Conservation (phyloP, 2,113 vertebrate species). For the Gasterosteus aculeatus region DNA sequence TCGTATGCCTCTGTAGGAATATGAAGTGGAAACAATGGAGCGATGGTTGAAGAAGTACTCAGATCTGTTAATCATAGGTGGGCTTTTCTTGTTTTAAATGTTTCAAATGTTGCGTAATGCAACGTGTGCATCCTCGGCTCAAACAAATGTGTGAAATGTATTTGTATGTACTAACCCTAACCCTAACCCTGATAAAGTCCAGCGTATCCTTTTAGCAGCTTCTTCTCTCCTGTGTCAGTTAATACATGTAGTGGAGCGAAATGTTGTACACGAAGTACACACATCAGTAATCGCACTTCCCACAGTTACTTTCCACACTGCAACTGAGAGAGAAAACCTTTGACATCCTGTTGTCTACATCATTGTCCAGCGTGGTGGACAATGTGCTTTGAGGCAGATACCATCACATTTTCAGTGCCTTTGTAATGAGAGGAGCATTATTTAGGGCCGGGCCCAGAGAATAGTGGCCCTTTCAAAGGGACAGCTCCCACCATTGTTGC, state of each 20-base stretch:
- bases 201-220: not conserved
- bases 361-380: constrained; percentile 65
- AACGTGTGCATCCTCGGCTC: not conserved
- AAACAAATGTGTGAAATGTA: not conserved
- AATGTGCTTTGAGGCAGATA: constrained; percentile 81
- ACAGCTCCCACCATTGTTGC: constrained; percentile 75
- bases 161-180: not conserved
- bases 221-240: not conserved
- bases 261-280: not conserved
- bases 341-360: constrained; percentile 22
- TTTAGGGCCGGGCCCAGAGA: constrained; percentile 77
- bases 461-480: constrained; percentile 83
- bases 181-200: not conserved
- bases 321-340: constrained; percentile 16
- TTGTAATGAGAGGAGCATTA: constrained; percentile 78
- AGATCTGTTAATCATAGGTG: not conserved
- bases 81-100: not conserved
- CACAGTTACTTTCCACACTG: not conserved
- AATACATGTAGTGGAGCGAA: not conserved
- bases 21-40: constrained; percentile 36
- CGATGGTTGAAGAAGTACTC: not conserved
- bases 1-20: constrained; percentile 47
- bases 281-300: not conserved
- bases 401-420: constrained; percentile 82
- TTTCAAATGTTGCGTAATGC: not conserved